Evolutionary conservation across 2,797 vertebrate species (phyloP).

Genomic region (Cirrhinus molitorella): DNA sequence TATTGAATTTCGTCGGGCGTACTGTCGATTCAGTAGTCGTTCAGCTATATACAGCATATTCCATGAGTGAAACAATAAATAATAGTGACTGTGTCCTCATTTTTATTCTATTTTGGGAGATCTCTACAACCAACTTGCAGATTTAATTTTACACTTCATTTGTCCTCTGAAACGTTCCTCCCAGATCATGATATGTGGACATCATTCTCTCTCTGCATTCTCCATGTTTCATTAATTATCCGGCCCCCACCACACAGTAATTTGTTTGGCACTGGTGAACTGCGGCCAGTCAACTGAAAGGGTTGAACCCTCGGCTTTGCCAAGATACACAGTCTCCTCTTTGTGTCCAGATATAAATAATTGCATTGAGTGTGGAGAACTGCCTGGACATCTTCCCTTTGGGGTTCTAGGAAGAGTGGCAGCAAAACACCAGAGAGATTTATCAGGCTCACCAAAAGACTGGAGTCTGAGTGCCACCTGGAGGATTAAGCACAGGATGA

Average conservation of each 20-base stretch:
- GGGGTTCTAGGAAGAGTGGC: slow-evolving; percentile 44
- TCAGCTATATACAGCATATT: background rate
- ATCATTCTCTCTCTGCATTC: slow-evolving; percentile 16
- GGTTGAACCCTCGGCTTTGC: slow-evolving; percentile 51
- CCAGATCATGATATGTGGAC: slow-evolving; percentile 28
- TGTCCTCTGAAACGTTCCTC: slow-evolving; percentile 21
- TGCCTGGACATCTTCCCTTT: slow-evolving; percentile 55
- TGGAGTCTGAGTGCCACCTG: slow-evolving; percentile 57
- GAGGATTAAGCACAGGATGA: slow-evolving; percentile 28
- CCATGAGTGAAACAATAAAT: slow-evolving; percentile 3
- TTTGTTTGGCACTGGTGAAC: slow-evolving; percentile 55
- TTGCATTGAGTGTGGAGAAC: slow-evolving; percentile 57
- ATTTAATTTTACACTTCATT: slow-evolving; percentile 40
- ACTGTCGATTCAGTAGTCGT: background rate
- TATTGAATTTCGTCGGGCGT: background rate
- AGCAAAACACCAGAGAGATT: slow-evolving; percentile 35
- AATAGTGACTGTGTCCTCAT: background rate
- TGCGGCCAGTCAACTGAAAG: slow-evolving; percentile 51
- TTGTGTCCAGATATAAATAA: slow-evolving; percentile 63
- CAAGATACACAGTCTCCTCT: slow-evolving; percentile 62
- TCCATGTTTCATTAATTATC: slow-evolving; percentile 49
- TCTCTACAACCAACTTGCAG: slow-evolving; percentile 4
- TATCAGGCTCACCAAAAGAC: slow-evolving; percentile 36
- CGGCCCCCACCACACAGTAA: slow-evolving; percentile 22
- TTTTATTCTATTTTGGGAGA: slow-evolving; percentile 5